These are phyloP conservation scores for Hydrochoerus hydrochaeris DNA, from an alignment of 2,113 vertebrate genomes.

Conservation along the genomic window DNA sequence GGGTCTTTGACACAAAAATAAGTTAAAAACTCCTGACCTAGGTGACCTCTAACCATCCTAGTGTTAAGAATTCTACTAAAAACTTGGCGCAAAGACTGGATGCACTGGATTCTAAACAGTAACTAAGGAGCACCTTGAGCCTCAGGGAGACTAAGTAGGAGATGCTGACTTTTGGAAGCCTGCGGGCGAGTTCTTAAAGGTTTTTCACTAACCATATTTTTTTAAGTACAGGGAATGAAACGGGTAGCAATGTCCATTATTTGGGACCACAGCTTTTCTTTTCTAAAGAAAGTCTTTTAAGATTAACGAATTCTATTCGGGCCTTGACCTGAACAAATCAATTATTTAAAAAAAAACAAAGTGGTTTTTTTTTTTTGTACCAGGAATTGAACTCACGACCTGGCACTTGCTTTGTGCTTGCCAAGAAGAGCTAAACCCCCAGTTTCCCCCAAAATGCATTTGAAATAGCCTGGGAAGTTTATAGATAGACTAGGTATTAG, in stretches of 20 bases:
- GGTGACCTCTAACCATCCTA: neutral
- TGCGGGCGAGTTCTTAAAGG: neutral
- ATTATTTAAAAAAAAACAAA: neutral
- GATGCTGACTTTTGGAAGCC: neutral
- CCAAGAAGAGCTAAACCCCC: too few relatives aligned
- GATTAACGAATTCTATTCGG: neutral
- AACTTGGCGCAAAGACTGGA: neutral
- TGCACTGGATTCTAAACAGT: neutral
- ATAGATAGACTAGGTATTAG: neutral
- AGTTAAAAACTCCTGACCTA: neutral
- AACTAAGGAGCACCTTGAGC: constrained; percentile 3
- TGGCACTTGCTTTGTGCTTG: too few relatives aligned
- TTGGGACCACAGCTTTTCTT: neutral
- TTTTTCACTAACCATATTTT: constrained; percentile 16
- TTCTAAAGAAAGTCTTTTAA: constrained; percentile 35
- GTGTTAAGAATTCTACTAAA: constrained; percentile 17
- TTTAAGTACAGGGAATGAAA: constrained; percentile 38
- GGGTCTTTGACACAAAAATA: neutral
- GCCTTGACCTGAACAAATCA: constrained; percentile 19
- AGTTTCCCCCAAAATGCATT: neutral
- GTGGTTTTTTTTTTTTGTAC: too few relatives aligned
- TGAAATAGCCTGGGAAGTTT: constrained; percentile 3
- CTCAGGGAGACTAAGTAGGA: neutral
- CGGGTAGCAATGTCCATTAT: neutral
- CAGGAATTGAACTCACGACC: too few relatives aligned